phyloP scores from a whole-genome alignment of 2,888 invertebrate species.

The Mesorhabditis sp. region DNA sequence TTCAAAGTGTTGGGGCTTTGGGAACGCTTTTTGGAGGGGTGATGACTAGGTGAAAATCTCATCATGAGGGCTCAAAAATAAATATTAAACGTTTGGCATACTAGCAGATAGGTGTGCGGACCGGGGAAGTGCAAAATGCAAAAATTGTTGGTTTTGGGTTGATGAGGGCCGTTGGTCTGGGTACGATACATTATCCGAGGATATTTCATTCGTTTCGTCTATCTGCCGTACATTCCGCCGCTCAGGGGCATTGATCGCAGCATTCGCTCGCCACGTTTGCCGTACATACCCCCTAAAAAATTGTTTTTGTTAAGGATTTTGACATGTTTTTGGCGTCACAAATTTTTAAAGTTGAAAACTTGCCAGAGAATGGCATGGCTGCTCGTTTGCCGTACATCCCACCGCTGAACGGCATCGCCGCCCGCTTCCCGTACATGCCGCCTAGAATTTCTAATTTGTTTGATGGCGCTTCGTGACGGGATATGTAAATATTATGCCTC shows the following conservation, averaged over 20 bases:
- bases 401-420: conserved; percentile 5
- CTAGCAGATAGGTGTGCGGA: no score
- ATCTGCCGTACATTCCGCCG: conserved; percentile 1
- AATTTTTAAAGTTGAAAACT: not conserved
- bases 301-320: not conserved
- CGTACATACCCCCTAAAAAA: not conserved
- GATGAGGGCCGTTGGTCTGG: no score
- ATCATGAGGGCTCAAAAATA: no score
- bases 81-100: no score
- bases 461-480: no score
- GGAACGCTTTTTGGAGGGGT: no score
- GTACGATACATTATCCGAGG: no score
- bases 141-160: no score
- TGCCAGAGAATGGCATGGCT: not conserved
- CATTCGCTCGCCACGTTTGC: conserved; percentile 1
- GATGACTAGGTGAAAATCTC: no score
- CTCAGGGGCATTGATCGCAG: conserved; percentile 3
- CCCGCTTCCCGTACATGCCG: conserved; percentile 1
- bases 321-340: not conserved
- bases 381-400: conserved; percentile 5
- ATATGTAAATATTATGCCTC: no score
- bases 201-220: not conserved
- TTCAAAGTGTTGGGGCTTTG: no score
- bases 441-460: not conserved
- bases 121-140: no score